Percentiles rank a stretch among this genome's conserved stretches.
Evolutionary conservation across 2,113 vertebrate species (phyloP).

Genomic region (Gyps fulvus): DNA sequence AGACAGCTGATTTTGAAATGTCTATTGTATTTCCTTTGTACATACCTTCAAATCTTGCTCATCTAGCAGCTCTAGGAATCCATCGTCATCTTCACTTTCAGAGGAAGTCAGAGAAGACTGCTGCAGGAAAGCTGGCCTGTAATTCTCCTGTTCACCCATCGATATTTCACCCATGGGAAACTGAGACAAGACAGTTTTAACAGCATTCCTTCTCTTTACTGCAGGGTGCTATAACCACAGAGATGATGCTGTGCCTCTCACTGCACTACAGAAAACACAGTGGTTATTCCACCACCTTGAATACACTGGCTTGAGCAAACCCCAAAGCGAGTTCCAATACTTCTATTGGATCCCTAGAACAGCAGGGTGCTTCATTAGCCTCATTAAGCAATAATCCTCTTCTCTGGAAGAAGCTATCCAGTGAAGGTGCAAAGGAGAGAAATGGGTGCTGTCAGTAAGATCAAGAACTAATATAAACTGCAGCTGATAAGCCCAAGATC

Average conservation of each 20-base stretch:
- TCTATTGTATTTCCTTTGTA: accelerated
- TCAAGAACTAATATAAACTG: neutral
- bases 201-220: neutral
- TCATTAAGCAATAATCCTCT: neutral
- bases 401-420: neutral
- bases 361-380: neutral
- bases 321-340: neutral
- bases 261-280: accelerated
- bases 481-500: neutral
- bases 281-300: neutral
- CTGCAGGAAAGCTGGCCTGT: conserved; percentile 71
- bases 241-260: accelerated
- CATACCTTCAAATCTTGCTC: conserved; percentile 75
- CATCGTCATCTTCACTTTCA: conserved; percentile 81
- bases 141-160: neutral
- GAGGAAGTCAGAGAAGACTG: conserved; percentile 70
- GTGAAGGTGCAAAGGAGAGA: neutral
- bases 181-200: neutral
- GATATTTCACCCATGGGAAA: conserved; percentile 10
- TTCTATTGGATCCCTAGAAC: neutral
- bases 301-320: neutral
- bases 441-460: accelerated
- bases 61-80: conserved; percentile 88
- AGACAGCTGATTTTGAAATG: too few species aligned
- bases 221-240: neutral